Evolutionary conservation across 2,113 vertebrate species (phyloP).

Genomic region (Thunnus thynnus): DNA sequence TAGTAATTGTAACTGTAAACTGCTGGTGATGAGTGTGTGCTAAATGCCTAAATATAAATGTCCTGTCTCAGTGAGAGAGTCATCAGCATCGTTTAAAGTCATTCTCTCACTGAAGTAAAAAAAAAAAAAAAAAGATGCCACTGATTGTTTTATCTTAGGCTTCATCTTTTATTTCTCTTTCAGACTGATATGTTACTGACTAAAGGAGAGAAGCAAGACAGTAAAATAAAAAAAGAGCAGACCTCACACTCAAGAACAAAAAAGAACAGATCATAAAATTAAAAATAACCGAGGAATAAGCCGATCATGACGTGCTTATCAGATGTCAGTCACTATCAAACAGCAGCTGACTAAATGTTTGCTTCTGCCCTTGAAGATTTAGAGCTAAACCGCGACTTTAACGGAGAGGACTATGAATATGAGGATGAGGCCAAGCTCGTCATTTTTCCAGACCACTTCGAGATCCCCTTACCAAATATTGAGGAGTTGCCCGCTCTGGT

Average conservation of each 20-base stretch:
- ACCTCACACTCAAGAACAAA: neutral
- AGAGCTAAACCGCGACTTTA: constrained; percentile 94
- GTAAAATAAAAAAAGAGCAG: constrained; percentile 1
- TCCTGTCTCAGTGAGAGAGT: neutral
- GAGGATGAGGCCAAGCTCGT: constrained; percentile 98
- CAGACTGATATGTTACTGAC: neutral
- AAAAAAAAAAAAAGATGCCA: neutral
- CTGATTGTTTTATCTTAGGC: neutral
- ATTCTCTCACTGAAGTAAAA: constrained; percentile 21
- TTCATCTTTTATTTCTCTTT: neutral
- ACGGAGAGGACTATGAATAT: constrained; percentile 94
- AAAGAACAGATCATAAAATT: neutral
- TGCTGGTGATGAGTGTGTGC: constrained; percentile 15
- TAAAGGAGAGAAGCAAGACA: neutral
- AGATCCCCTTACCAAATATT: constrained; percentile 98
- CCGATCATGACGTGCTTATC: neutral
- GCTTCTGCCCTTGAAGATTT: constrained; percentile 89
- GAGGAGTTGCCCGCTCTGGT: constrained; percentile 98
- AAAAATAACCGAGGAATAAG: constrained; percentile 16
- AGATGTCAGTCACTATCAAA: neutral
- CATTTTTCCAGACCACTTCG: constrained; percentile 99
- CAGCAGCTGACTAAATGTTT: constrained; percentile 59
- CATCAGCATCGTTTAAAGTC: constrained; percentile 11
- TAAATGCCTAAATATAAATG: constrained; percentile 29
- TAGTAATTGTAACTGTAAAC: neutral